Conservation (phyloP, 2,888 invertebrate genomes). For the Andricus curvator region DNA sequence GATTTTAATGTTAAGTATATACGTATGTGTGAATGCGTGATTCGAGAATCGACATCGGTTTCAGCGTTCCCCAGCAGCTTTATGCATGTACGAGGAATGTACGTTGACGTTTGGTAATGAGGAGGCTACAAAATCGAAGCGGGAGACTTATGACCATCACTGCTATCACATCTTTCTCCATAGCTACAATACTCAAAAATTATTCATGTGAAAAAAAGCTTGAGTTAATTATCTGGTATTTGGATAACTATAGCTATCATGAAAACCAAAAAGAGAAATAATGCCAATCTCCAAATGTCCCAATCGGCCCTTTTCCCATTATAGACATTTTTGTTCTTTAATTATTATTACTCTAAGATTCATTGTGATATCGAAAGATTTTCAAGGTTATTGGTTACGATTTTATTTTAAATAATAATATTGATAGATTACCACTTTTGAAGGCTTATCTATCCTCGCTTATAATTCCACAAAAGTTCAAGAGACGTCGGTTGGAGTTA, state of each 20-base stretch:
- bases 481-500: constrained; percentile 37
- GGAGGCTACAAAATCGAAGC: constrained; percentile 35
- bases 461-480: constrained; percentile 11
- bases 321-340: too few species aligned
- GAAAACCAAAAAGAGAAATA: too few species aligned
- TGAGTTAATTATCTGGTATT: not conserved
- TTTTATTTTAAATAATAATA: too few species aligned
- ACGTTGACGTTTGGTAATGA: constrained; percentile 51
- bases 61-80: constrained; percentile 54
- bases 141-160: not conserved
- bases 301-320: too few species aligned
- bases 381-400: too few species aligned
- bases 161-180: not conserved
- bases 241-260: not conserved
- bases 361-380: too few species aligned
- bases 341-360: too few species aligned
- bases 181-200: constrained; percentile 7
- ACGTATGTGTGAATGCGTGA: constrained; percentile 48
- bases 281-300: too few species aligned
- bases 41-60: constrained; percentile 53
- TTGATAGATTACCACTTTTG: too few species aligned
- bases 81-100: constrained; percentile 48
- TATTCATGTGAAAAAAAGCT: not conserved
- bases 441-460: too few species aligned
- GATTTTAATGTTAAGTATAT: constrained; percentile 52